Conservation (phyloP, 1,140 invertebrate species). For the Scaptomyza graminum region DNA sequence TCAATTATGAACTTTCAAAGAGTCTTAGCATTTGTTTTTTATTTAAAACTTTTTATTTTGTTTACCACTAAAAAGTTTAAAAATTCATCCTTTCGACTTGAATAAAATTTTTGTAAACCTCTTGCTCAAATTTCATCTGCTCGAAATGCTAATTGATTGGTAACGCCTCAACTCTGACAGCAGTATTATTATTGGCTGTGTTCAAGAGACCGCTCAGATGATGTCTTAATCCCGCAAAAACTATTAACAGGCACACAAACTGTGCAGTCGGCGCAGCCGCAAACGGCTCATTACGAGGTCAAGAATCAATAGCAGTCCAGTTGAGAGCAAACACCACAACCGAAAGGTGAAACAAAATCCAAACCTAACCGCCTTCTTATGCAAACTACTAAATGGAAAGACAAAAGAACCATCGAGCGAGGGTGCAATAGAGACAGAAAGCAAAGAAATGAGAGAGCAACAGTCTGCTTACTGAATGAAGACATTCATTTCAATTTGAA, state of each 20-base stretch:
- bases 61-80: no score
- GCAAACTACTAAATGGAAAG: conserved; percentile 30
- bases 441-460: no score
- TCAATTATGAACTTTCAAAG: no score
- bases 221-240: conserved; percentile 43
- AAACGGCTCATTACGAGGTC: conserved; percentile 50
- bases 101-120: neutral
- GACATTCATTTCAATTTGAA: conserved; percentile 54
- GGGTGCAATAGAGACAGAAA: conserved; percentile 7
- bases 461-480: conserved; percentile 46
- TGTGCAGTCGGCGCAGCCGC: conserved; percentile 17
- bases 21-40: no score
- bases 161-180: conserved; percentile 27
- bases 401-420: conserved; percentile 14
- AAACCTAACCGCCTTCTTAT: conserved; percentile 23
- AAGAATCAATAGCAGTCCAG: conserved; percentile 44
- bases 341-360: conserved; percentile 19
- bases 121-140: neutral
- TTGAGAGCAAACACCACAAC: conserved; percentile 24
- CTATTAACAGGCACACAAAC: conserved; percentile 29
- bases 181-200: neutral
- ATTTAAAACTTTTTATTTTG: no score
- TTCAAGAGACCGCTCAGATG: conserved; percentile 23
- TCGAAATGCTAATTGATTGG: conserved; percentile 23
- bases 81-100: neutral